Evolutionary conservation across 2,113 vertebrate species (phyloP).

Genomic region (Rhipidura dahli): DNA sequence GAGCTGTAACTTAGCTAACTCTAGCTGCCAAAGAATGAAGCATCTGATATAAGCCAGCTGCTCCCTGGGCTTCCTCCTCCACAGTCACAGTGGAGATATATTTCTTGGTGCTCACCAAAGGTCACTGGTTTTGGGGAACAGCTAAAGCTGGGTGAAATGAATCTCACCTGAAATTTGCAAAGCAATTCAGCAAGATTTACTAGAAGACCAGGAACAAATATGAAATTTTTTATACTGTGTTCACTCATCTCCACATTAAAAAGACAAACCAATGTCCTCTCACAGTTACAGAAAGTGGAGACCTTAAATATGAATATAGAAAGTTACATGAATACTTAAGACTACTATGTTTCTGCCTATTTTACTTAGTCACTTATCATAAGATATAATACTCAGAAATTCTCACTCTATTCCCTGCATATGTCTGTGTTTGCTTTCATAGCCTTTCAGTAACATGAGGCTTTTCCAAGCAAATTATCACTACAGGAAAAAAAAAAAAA

Average conservation of each 20-base stretch:
- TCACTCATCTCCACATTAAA: neutral
- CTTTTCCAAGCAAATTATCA: neutral
- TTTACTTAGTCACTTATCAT: neutral
- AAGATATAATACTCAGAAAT: neutral
- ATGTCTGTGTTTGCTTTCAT: neutral
- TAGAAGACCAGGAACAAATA: neutral
- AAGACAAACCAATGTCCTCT: neutral
- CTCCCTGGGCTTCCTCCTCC: neutral
- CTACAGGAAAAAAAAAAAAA: neutral
- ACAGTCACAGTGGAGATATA: neutral
- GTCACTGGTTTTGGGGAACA: neutral
- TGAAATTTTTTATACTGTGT: neutral
- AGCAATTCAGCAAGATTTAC: neutral
- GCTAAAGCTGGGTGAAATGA: neutral
- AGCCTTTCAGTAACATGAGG: neutral
- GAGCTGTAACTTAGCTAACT: neutral
- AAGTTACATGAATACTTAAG: neutral
- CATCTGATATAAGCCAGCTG: neutral
- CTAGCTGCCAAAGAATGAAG: neutral
- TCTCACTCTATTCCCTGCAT: neutral
- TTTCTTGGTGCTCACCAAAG: neutral
- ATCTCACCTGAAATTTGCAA: neutral
- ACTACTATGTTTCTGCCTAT: neutral
- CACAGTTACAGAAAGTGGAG: neutral
- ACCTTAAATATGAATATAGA: neutral